Evolutionary conservation across 92 coral and sea anemone genomes (phyloP).

Genomic region (Epizoanthus illoricatus): DNA sequence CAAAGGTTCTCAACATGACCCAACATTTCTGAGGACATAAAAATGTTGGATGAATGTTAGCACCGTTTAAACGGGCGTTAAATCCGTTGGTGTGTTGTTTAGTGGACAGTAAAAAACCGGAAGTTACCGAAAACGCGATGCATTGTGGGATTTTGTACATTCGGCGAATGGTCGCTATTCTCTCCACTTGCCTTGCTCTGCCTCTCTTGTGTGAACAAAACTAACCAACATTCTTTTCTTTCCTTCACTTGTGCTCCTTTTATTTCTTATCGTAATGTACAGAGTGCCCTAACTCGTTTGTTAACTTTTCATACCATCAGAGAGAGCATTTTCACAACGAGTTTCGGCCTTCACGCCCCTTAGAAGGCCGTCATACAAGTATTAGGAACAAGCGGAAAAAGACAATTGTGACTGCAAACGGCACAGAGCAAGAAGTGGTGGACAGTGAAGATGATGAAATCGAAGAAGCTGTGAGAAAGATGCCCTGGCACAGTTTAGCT

Average conservation of each 20-base stretch:
- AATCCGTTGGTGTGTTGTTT: background rate
- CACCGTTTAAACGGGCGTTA: too few species aligned
- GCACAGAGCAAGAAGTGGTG: slow-evolving; percentile 71
- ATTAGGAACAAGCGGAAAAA: slow-evolving; percentile 54
- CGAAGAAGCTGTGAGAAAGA: slow-evolving; percentile 28
- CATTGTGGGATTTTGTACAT: background rate
- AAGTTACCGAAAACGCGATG: background rate
- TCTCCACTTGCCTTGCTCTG: too few species aligned
- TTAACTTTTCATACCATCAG: slow-evolving; percentile 34
- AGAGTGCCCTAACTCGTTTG: too few species aligned
- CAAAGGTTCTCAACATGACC: too few species aligned
- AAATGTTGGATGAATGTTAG: too few species aligned
- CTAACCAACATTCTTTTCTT: too few species aligned
- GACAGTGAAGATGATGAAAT: slow-evolving; percentile 79
- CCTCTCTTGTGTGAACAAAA: too few species aligned
- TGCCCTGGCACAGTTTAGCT: slow-evolving; percentile 39
- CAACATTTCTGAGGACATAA: too few species aligned
- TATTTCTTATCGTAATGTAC: too few species aligned
- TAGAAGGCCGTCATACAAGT: slow-evolving; percentile 80
- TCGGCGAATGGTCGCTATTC: too few species aligned
- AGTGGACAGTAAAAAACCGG: background rate
- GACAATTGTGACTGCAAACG: slow-evolving; percentile 50
- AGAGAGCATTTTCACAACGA: slow-evolving; percentile 76
- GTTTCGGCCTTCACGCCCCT: slow-evolving; percentile 65
- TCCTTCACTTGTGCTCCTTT: too few species aligned